Conservation (phyloP, 2,888 invertebrate genomes). For the Strigamia transsilvanica region DNA sequence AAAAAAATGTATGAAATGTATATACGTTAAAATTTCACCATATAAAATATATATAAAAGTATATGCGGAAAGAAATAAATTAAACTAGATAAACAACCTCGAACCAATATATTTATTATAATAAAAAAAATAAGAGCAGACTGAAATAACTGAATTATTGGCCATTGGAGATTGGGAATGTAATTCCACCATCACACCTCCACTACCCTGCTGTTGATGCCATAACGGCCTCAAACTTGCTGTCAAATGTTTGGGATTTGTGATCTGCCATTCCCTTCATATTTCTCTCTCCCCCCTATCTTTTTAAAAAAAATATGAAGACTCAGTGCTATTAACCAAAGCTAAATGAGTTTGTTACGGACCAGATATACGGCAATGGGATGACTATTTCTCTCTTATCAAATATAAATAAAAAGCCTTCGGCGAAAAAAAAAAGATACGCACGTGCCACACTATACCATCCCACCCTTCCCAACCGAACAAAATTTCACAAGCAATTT, state of each 20-base stretch:
- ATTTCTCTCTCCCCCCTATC: slow-evolving; percentile 2
- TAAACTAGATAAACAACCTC: neutral
- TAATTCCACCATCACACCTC: slow-evolving; percentile 22
- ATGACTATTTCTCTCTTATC: slow-evolving; percentile 32
- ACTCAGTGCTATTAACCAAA: slow-evolving; percentile 27
- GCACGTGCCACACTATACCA: neutral
- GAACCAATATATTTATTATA: neutral
- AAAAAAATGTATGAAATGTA: neutral
- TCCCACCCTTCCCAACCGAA: neutral
- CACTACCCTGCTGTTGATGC: slow-evolving; percentile 14
- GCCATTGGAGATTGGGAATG: slow-evolving; percentile 24
- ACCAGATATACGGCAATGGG: slow-evolving; percentile 33
- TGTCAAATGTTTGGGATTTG: slow-evolving; percentile 42
- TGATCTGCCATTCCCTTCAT: slow-evolving; percentile 34
- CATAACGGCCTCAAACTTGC: slow-evolving; percentile 1
- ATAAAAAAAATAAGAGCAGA: neutral
- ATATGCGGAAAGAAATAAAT: neutral
- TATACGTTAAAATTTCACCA: neutral
- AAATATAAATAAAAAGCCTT: slow-evolving; percentile 35
- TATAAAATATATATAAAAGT: neutral
- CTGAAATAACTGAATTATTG: slow-evolving; percentile 39
- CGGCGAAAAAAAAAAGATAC: slow-evolving; percentile 17
- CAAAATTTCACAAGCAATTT: neutral
- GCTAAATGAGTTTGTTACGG: slow-evolving; percentile 22
- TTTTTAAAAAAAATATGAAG: neutral